Base-by-base conservation (phyloP, 2,797 vertebrate genomes). In the Oophaga sylvatica region DNA sequence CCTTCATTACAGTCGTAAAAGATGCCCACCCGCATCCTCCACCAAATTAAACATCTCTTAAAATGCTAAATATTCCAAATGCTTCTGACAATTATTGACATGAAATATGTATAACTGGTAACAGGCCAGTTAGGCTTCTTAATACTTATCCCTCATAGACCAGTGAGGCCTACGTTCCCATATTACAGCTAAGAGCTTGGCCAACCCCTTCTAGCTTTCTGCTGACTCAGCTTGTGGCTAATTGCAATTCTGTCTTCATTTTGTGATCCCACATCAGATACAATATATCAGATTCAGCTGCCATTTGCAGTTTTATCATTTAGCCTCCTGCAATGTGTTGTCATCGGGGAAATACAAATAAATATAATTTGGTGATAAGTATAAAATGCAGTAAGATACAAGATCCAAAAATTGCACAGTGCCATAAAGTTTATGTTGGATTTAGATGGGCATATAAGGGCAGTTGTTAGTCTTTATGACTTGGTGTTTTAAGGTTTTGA, bases 191-290 rank as follows among this genome's bases (percentile, higher is more conserved):
- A 5, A 22, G 22, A 26, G 77, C 63, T 15, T 35, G 65, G 77
- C 68, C n/a, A 53, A 63, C n/a, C 70, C 31, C 41, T 57, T 35
- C 17, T 57, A 56, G 15, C n/a, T 71, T 12, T 20, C 22, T 76
- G 86, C 86, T 87, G 86, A 87, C 80, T 87, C 86, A 87, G 86
- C 86, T 57, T 76, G 68, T 41, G 68, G 31, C 35, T 76, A 17
- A 87, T n/a, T 41, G 65, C 63, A 35, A 48, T 48, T 81, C 35
- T 62, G 3, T 70, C 65, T 53, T 56, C n/a, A 41, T 57, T 41
- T 56, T 80, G n/a, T 41, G 76, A 3, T 59, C 45, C 60, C 60
- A 45, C 17, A 29, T 80, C 26, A 60, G 62, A 20, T 22, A 9
- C 48, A 16, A 59, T 56, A 56, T 48, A 5, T 82, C n/a, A 4